phyloP scores from a whole-genome alignment of 2,888 invertebrate genomes.

The Bellardia bayeri region DNA sequence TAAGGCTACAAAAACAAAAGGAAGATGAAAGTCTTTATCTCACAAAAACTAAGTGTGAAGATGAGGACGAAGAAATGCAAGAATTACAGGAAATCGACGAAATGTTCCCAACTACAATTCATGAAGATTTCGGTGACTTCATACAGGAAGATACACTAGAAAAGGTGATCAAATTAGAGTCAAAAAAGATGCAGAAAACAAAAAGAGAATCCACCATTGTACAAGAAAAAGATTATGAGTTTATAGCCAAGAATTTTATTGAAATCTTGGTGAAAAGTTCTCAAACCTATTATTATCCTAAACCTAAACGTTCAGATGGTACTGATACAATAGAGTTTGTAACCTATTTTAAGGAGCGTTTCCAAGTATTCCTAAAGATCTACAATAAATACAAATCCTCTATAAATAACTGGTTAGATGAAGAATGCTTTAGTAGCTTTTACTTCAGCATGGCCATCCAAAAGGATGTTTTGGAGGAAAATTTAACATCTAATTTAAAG shows the following conservation, averaged over 20 bases:
- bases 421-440: conserved; percentile 79
- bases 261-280: conserved; percentile 80
- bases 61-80: conserved; percentile 89
- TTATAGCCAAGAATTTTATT: conserved; percentile 81
- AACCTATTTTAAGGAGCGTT: conserved; percentile 78
- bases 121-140: conserved; percentile 89
- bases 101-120: conserved; percentile 89
- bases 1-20: conserved; percentile 87
- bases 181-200: conserved; percentile 77
- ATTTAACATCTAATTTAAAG: conserved; percentile 56
- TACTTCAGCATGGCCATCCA: conserved; percentile 80
- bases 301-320: conserved; percentile 18
- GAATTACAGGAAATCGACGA: conserved; percentile 87
- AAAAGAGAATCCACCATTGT: conserved; percentile 76
- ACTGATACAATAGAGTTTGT: conserved; percentile 76
- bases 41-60: conserved; percentile 88
- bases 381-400: conserved; percentile 79
- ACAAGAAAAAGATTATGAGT: conserved; percentile 80
- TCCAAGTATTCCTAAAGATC: conserved; percentile 81
- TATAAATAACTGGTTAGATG: conserved; percentile 79
- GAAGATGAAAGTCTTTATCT: conserved; percentile 92
- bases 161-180: conserved; percentile 82
- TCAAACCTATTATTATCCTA: conserved; percentile 77
- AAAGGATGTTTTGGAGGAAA: conserved; percentile 79
- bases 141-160: conserved; percentile 85